phyloP scores from a whole-genome alignment of 1,140 invertebrate genomes.

The Dinoponera quadriceps region DNA sequence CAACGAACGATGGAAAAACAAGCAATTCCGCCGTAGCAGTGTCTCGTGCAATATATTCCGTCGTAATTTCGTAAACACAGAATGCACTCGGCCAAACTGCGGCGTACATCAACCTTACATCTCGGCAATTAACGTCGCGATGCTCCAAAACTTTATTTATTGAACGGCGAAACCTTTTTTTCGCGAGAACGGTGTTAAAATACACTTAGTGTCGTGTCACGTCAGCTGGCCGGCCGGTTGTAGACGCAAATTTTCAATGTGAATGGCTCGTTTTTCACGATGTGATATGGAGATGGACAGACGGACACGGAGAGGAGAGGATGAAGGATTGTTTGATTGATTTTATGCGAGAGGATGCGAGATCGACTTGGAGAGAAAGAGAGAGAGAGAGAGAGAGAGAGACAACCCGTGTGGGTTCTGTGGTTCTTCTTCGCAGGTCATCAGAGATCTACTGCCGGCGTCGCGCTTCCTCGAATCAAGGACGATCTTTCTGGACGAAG shows the following conservation, averaged over 20 bases:
- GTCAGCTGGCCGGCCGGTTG: neutral
- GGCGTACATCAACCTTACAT: constrained; percentile 20
- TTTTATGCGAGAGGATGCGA: neutral
- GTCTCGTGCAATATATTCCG: too few species aligned
- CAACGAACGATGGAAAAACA: too few species aligned
- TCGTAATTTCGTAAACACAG: constrained; percentile 10
- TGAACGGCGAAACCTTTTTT: constrained; percentile 12
- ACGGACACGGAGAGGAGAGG: constrained; percentile 70
- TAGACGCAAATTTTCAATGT: constrained; percentile 23
- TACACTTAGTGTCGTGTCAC: constrained; percentile 28
- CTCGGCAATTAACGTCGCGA: constrained; percentile 32
- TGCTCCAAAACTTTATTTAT: constrained; percentile 6
- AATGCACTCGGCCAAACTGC: constrained; percentile 18
- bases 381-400: constrained; percentile 64
- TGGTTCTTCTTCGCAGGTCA: constrained; percentile 83
- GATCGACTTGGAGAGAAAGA: constrained; percentile 37
- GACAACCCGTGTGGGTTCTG: constrained; percentile 70
- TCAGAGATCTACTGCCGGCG: constrained; percentile 72
- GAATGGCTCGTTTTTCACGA: constrained; percentile 42
- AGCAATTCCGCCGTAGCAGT: neutral
- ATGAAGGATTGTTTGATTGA: constrained; percentile 51
- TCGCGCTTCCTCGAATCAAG: constrained; percentile 69
- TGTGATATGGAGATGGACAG: constrained; percentile 73
- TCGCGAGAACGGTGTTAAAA: neutral
- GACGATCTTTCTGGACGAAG: constrained; percentile 61